phyloP scores from a whole-genome alignment of 2,113 vertebrate genomes.

The Synodontis membranacea region DNA sequence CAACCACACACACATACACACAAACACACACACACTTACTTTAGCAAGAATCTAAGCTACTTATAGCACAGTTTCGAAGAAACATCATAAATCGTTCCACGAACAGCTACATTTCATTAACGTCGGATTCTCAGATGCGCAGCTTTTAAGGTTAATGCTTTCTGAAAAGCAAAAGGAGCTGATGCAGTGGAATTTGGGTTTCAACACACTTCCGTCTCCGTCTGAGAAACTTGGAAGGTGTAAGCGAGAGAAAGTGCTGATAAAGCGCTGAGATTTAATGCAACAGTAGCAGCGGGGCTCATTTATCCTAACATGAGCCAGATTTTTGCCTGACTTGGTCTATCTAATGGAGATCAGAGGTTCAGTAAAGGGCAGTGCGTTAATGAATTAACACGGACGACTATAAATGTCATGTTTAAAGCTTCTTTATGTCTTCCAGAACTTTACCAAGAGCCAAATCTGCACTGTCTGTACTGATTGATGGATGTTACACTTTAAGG shows the following conservation, averaged over 20 bases:
- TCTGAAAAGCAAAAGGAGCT: not conserved
- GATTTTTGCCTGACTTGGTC: conserved; percentile 29
- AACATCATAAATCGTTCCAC: not conserved
- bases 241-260: conserved; percentile 26
- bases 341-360: conserved; percentile 49
- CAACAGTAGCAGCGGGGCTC: conserved; percentile 9
- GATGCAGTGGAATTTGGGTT: not conserved
- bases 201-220: not conserved
- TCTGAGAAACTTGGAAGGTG: not conserved
- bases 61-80: not conserved
- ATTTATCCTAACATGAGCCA: conserved; percentile 14
- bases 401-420: conserved; percentile 46
- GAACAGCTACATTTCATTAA: conserved; percentile 1
- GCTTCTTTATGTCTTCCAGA: conserved; percentile 19
- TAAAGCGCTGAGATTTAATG: conserved; percentile 17
- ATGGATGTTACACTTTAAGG: conserved; percentile 26
- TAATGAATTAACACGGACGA: conserved; percentile 42
- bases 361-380: conserved; percentile 36
- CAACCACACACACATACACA: not conserved
- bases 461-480: conserved; percentile 9
- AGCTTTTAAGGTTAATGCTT: conserved; percentile 9
- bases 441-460: conserved; percentile 20
- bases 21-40: not conserved
- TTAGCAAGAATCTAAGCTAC: not conserved
- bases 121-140: not conserved